Percentiles rank a stretch among this genome's conserved stretches.
Conservation (phyloP, 2,113 vertebrate species). For the Toxostoma redivivum region DNA sequence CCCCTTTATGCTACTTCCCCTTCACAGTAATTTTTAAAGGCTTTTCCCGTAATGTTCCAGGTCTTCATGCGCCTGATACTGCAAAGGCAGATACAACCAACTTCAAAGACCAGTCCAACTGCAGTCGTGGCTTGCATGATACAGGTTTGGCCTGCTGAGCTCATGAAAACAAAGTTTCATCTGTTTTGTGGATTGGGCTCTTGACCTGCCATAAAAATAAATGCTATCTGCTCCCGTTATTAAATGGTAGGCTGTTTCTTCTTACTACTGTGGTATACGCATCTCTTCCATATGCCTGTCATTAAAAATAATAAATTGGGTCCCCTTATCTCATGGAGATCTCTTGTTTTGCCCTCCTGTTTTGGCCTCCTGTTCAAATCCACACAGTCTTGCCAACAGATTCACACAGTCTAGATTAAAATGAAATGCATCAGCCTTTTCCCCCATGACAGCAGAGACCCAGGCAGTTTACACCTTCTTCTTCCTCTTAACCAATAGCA, state of each 20-base stretch:
- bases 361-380: conserved; percentile 1
- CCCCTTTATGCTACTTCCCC: background rate
- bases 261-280: background rate
- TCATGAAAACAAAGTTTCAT: conserved; percentile 48
- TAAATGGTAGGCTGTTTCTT: conserved; percentile 45
- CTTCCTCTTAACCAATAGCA: background rate
- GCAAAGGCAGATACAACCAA: background rate
- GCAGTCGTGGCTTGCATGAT: background rate
- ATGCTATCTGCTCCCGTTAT: conserved; percentile 36
- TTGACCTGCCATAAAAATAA: conserved; percentile 49
- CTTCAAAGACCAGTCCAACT: conserved; percentile 18
- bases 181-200: conserved; percentile 13
- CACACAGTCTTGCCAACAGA: background rate
- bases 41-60: background rate
- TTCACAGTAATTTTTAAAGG: background rate
- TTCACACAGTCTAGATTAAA: conserved; percentile 49
- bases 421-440: conserved; percentile 45
- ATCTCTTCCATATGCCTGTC: conserved; percentile 20
- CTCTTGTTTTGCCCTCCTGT: background rate
- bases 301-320: conserved; percentile 49
- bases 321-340: conserved; percentile 16
- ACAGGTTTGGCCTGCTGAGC: background rate
- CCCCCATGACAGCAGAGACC: background rate
- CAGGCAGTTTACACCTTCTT: conserved; percentile 24
- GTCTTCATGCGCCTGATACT: background rate